Evolutionary conservation across 1,140 invertebrate genomes (phyloP), one percentile per base, ranked within the genome.

Genomic region (Aradophagus sp.): DNA sequence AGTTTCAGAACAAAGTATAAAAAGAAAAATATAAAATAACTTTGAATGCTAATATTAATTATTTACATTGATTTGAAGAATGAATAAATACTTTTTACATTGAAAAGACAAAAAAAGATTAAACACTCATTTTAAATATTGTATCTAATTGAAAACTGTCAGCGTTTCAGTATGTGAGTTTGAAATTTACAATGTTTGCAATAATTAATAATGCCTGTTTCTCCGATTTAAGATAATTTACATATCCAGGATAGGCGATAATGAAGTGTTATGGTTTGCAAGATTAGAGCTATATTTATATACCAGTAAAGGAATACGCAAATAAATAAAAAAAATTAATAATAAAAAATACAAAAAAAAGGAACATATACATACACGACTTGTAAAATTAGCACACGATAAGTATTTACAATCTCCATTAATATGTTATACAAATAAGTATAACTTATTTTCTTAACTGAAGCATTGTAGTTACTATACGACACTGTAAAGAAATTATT

Each of bases 281-380:
- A 41, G 27, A n/a, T 50, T 36, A 50, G 50, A 42, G 42, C 5
- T 61, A 61, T 61, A 61, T 61, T 61, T 50, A 32, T 61, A 50
- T 35, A 61, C 12, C 13, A 41, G 23, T 41, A n/a, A 34, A 50
- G 10, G 13, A 19, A 42, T 16, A 50, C 16, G 12, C 5, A 14
- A 41, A 34, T 34, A 32, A 50, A 50, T 42, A 35, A 39, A 31
- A 2, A 31, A 38, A 59, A 45, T 59, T n/a, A n/a, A n/a, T 38
- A 14, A 6, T 17, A 29, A 13, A 10, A 59, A 5, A 31, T 58
- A 29, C 50, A 61, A 61, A 23, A 20, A 41, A 45, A 42, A 36
- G 3, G 11, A 29, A 16, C 14, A 5, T 38, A 14, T 34, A 61
- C 26, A 29, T 20, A 34, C 26, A n/a, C n/a, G n/a, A n/a, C n/a